Conservation (phyloP, 2,797 vertebrate species). For the Hippoglossus hippoglossus region DNA sequence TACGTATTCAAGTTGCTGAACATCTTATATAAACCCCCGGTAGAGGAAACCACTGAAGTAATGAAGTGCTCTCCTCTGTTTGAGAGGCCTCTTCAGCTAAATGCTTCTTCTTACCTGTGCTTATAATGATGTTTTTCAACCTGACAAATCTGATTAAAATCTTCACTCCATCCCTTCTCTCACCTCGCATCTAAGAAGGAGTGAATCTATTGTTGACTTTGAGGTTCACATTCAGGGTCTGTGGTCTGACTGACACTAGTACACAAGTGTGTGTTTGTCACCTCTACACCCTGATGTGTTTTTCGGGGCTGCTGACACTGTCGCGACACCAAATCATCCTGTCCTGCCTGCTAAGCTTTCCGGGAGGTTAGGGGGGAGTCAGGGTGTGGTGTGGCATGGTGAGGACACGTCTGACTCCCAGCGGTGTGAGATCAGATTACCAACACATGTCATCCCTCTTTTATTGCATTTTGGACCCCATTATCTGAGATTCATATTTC, state of each 20-base stretch:
- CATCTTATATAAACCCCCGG: conserved; percentile 26
- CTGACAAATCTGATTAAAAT: conserved; percentile 38
- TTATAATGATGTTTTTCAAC: conserved; percentile 30
- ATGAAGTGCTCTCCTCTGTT: conserved; percentile 43
- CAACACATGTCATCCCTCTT: conserved; percentile 20
- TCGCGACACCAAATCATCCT: conserved; percentile 43
- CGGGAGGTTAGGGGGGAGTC: conserved; percentile 17
- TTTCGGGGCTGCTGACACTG: conserved; percentile 27
- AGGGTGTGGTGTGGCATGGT: conserved; percentile 15
- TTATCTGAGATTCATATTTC: conserved; percentile 32
- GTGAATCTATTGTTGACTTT: conserved; percentile 6
- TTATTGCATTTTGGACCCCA: conserved; percentile 23
- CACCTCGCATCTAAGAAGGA: conserved; percentile 19
- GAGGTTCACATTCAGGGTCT: neutral
- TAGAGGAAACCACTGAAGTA: conserved; percentile 30
- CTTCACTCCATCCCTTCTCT: conserved; percentile 11
- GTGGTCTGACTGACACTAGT: neutral
- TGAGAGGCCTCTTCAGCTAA: conserved; percentile 45
- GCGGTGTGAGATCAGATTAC: conserved; percentile 32
- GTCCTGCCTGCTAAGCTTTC: conserved; percentile 42
- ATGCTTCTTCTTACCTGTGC: conserved; percentile 23
- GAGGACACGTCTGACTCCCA: conserved; percentile 11
- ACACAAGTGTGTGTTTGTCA: conserved; percentile 6
- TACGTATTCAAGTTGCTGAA: conserved; percentile 39
- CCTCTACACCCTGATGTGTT: conserved; percentile 19